Evolutionary conservation across 1,140 invertebrate genomes (phyloP).

Genomic region (Penaeus indicus): DNA sequence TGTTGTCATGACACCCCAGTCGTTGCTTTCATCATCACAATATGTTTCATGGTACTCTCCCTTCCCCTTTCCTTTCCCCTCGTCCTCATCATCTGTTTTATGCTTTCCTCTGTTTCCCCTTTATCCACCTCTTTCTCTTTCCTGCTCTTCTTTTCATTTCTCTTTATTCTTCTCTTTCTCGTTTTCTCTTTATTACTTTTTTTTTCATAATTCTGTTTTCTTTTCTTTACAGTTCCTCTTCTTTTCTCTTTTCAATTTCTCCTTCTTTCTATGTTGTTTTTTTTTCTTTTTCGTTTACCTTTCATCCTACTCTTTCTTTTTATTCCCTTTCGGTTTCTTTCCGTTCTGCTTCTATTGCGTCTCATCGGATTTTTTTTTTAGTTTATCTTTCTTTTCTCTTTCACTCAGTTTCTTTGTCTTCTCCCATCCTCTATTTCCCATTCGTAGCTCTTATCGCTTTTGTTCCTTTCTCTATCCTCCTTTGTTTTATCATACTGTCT

Average conservation of each 20-base stretch:
- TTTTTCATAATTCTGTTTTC: not conserved
- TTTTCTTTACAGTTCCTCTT: not conserved
- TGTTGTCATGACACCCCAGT: too few relatives aligned
- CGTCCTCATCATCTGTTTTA: not conserved
- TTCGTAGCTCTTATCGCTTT: too few relatives aligned
- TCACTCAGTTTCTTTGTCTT: too few relatives aligned
- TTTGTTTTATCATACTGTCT: too few relatives aligned
- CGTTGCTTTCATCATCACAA: too few relatives aligned
- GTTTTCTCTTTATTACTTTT: not conserved
- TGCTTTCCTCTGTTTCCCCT: not conserved
- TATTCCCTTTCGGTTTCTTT: too few relatives aligned
- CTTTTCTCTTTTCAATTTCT: not conserved
- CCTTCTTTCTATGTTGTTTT: not conserved
- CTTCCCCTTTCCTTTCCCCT: not conserved
- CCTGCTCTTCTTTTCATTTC: not conserved
- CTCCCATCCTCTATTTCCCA: too few relatives aligned
- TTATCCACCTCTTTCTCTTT: not conserved
- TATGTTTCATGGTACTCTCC: not conserved
- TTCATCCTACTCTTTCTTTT: not conserved
- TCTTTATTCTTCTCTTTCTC: not conserved
- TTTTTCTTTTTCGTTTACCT: too few relatives aligned
- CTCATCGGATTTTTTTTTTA: too few relatives aligned
- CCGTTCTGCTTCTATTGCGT: too few relatives aligned
- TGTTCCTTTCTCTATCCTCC: too few relatives aligned
- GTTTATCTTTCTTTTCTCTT: too few relatives aligned